Conservation (phyloP, 2,113 vertebrate genomes). For the Mobula birostris region DNA sequence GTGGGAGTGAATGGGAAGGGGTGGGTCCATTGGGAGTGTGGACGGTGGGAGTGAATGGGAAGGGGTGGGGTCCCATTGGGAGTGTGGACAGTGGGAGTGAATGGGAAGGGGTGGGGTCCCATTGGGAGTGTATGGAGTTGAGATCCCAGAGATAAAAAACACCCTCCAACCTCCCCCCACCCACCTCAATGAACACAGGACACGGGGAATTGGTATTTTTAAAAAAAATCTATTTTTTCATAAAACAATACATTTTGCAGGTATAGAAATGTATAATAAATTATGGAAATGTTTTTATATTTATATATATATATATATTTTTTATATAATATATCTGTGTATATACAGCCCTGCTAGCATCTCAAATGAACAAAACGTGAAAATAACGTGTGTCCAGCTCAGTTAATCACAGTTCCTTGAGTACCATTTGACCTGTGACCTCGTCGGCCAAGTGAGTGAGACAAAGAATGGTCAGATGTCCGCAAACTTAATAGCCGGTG, state of each 20-base stretch:
- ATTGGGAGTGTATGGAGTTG: background rate
- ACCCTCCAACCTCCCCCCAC: background rate
- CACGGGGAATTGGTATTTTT: slow-evolving; percentile 43
- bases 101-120: background rate
- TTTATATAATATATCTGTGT: slow-evolving; percentile 37
- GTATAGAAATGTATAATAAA: slow-evolving; percentile 58
- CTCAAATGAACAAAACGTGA: slow-evolving; percentile 40
- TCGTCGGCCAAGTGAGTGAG: background rate
- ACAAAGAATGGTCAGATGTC: background rate
- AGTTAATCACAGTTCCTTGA: too few species aligned
- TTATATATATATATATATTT: slow-evolving; percentile 44
- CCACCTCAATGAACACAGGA: background rate
- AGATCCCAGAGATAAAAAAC: background rate
- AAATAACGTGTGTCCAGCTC: background rate
- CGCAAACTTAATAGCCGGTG: background rate
- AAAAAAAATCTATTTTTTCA: slow-evolving; percentile 47
- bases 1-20: background rate
- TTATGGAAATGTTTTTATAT: slow-evolving; percentile 48
- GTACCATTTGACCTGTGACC: background rate
- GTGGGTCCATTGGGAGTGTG: too few species aligned
- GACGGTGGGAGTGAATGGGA: background rate
- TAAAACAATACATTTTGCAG: slow-evolving; percentile 54
- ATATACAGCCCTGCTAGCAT: slow-evolving; percentile 51
- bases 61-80: background rate
- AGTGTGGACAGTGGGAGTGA: background rate